A percentile compares a stretch with the other conserved stretches of the same genome.
Conservation (phyloP, 2,888 invertebrate genomes). For the Hofmannophila pseudospretella region DNA sequence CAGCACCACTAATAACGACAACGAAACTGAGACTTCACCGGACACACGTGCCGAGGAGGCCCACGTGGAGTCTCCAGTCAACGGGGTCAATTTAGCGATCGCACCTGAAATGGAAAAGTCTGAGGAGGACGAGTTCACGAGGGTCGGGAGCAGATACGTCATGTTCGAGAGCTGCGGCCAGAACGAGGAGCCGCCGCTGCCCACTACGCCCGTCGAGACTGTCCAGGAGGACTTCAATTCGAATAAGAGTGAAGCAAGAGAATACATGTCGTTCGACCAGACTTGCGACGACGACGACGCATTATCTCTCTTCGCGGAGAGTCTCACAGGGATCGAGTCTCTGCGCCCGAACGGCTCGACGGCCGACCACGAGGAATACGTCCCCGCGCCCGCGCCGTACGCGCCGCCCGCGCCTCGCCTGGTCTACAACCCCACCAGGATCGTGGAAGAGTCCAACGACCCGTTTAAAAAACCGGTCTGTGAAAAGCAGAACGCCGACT, state of each 20-base stretch:
- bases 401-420: conserved; percentile 14
- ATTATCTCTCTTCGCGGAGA: conserved; percentile 59
- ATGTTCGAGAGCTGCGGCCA: conserved; percentile 3
- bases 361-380: conserved; percentile 33
- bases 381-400: conserved; percentile 29
- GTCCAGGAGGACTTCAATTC: background rate
- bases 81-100: too few species aligned
- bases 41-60: too few species aligned
- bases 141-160: conserved; percentile 1
- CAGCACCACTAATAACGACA: too few species aligned
- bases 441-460: conserved; percentile 11
- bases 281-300: conserved; percentile 51
- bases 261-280: conserved; percentile 19
- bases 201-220: background rate
- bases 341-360: conserved; percentile 23
- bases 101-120: conserved; percentile 5
- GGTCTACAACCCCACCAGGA: conserved; percentile 38
- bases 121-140: conserved; percentile 11
- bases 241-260: conserved; percentile 8
- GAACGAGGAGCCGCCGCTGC: background rate
- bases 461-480: conserved; percentile 21
- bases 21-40: too few species aligned
- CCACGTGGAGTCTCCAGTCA: too few species aligned
- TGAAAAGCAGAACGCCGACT: conserved; percentile 53
- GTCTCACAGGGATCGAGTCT: conserved; percentile 53